phyloP scores from a whole-genome alignment of 2,797 vertebrate genomes.

The Melanotaenia trifasciata region DNA sequence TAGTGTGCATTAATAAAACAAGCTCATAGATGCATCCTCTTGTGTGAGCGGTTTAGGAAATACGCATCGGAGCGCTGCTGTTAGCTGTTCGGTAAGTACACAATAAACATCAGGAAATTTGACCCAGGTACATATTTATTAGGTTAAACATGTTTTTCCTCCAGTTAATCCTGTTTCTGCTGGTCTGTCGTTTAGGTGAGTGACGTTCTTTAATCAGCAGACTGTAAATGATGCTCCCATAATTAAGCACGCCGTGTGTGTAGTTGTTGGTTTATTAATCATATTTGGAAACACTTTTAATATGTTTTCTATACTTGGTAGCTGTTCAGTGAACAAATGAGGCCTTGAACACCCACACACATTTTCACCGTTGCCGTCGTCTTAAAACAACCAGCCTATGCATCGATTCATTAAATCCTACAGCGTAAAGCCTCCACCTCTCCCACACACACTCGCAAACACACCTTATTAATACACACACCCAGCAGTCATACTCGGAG shows the following conservation, averaged over 20 bases:
- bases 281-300: slow-evolving; percentile 13
- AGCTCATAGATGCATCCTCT: not conserved
- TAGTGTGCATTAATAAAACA: not conserved
- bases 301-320: slow-evolving; percentile 25
- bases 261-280: not conserved
- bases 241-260: not conserved
- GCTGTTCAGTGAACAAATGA: slow-evolving; percentile 27
- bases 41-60: not conserved
- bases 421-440: slow-evolving; percentile 40
- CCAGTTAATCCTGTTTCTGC: not conserved
- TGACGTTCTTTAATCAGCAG: not conserved
- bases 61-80: no score
- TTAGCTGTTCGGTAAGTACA: no score
- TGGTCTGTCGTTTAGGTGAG: not conserved
- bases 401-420: slow-evolving; percentile 41
- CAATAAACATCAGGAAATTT: not conserved
- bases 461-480: slow-evolving; percentile 40
- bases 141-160: not conserved
- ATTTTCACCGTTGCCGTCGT: slow-evolving; percentile 8
- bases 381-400: slow-evolving; percentile 44
- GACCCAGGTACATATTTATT: not conserved
- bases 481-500: slow-evolving; percentile 36
- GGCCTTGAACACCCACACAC: slow-evolving; percentile 38
- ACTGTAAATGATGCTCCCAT: not conserved
- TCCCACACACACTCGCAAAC: slow-evolving; percentile 29